Percentiles rank a stretch among this genome's conserved stretches.
These are phyloP conservation scores for Sterna hirundo DNA, from an alignment of 2,113 vertebrate genomes.

Conservation along the genomic window DNA sequence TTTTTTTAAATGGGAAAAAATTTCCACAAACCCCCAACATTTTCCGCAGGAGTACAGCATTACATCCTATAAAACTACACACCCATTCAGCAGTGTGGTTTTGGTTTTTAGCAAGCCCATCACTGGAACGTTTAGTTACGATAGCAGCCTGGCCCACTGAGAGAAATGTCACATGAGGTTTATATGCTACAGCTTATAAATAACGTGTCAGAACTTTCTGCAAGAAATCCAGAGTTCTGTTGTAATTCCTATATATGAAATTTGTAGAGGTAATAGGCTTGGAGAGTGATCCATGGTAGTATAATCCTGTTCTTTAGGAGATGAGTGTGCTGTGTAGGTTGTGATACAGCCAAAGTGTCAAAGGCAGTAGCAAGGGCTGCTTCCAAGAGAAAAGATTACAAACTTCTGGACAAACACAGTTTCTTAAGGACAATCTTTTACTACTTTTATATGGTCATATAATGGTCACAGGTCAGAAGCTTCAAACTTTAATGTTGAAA, in stretches of 20 bases:
- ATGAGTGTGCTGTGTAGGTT: neutral
- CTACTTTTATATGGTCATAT: neutral
- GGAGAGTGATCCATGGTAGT: neutral
- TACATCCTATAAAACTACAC: neutral
- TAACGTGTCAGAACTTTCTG: neutral
- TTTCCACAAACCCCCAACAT: neutral
- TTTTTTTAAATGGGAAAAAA: neutral
- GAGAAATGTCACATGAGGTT: neutral
- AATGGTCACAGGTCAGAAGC: neutral
- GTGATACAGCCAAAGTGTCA: neutral
- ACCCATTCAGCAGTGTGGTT: neutral
- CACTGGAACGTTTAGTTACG: neutral
- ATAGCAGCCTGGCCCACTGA: neutral
- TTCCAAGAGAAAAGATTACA: neutral
- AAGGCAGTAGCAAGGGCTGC: neutral
- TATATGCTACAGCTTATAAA: neutral
- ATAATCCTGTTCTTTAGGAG: neutral
- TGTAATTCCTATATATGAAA: neutral
- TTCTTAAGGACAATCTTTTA: neutral
- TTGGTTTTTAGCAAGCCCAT: neutral
- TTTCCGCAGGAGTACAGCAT: neutral
- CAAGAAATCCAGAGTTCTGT: neutral
- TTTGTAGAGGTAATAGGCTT: neutral
- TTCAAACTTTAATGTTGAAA: neutral
- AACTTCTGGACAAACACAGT: neutral